Base-by-base conservation (phyloP, 1,140 invertebrate species). In the Stegodyphus dumicola region DNA sequence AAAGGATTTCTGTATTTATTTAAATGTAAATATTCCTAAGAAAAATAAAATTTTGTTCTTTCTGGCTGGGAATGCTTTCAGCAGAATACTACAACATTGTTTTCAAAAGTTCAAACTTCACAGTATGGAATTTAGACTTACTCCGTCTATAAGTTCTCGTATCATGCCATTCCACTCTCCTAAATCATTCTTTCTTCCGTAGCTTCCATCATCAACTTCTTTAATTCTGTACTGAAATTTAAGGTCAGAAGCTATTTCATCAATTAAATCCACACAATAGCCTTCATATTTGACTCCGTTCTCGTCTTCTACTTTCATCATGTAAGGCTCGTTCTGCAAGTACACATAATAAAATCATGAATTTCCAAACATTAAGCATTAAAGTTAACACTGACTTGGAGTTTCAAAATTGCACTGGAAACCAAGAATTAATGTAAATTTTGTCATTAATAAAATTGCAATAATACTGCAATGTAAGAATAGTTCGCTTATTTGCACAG, bases 201-300 rank as follows among this genome's bases (percentile, higher is more conserved):
- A 90, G 33, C 89, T 93, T 86, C 93, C 89, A 87, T 91, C 91
- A 49, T 90, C 88, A 7, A 89, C 89, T 53, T 86, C 78, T 87
- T 94, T 92, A 87, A 97, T 94, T 66, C 92, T 93, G 88, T 90
- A 92, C n/a, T 94, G 94, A 87, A 98, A 97, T 79, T 94, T 94
- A 13, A 98, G 91, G 89, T 93, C 93, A 87, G 94, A 94, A 4
- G 96, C 91, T 80, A 97, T 94, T 85, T 90, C 90, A 15, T 89
- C 85, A 1, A 91, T 88, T 18, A 91, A 69, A 87, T 91, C 90
- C 64, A 91, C 89, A 77, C 90, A 90, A 77, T 97, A 99, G 33
- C 98, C 98, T 90, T 98, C 95, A 89, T 95, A 98, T 66, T 93
- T 91, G 88, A 93, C 93, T 9, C 93, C 94, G 5, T 91, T 91